Base-by-base conservation (phyloP, 1,140 invertebrate species). In the Brachionus sp. region DNA sequence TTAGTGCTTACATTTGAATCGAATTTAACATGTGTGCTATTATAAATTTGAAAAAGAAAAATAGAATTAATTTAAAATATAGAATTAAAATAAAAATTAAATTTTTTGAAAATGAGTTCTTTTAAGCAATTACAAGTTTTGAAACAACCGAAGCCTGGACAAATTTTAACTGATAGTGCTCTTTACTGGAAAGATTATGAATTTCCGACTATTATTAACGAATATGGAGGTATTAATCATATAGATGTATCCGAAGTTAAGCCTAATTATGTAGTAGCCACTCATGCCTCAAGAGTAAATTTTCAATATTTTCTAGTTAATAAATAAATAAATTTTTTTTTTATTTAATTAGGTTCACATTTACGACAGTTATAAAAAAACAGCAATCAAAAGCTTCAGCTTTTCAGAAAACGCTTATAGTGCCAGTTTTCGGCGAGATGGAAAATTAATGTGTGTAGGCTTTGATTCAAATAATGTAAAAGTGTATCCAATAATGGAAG, bases 161-260 rank as follows among this genome's bases (percentile, higher is more conserved):
- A 84, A 86, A 84, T 85, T 85, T 84, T 92, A 68, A 94, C 93
- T 0, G 90, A 91, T 39, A 94, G 95, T 89, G 91, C 91, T 85
- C 87, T 93, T 84, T 95, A 95, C 86, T 95, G 95, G 94, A 94
- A 94, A 86, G 92, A 93, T 87, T 90, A 94, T 85, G 91, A 92
- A 84, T 90, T 92, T 85, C 94, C 95, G 68, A 93, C 95, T 5
- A 91, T 95, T 57, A 91, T 96, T 0, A 97, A 97, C 89, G 95
- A 97, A 89, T 95, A 94, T 90, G 95, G 95, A 44, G 91, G 93
- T 0, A 94, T 97, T 39, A 94, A 96, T 87, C 93, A 94, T 86
- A 92, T 98, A 75, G 93, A 96, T 87, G 95, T 97, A 87, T 94
- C 94, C 85, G 93, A 94, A 6, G 90, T 92, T 13, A 92, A 95